A percentile compares a stretch with the other conserved stretches of the same genome.
Evolutionary conservation across 2,888 invertebrate species (phyloP).

Genomic region (Cyclophora albipunctata): DNA sequence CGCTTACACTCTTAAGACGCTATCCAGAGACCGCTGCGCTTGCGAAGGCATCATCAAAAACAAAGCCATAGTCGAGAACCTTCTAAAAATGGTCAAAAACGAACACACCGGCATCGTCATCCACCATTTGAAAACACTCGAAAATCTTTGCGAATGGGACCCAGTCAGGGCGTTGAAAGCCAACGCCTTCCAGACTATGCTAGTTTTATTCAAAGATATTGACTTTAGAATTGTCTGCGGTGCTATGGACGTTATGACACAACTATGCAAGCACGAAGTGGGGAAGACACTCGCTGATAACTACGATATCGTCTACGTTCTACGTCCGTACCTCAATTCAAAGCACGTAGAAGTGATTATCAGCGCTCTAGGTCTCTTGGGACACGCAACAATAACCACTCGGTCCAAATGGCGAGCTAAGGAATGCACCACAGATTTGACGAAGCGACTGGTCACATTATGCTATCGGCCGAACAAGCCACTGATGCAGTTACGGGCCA

Average conservation of each 20-base stretch:
- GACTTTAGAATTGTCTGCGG: conserved; percentile 40
- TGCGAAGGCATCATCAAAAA: conserved; percentile 38
- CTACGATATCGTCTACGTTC: conserved; percentile 41
- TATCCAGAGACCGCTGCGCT: conserved; percentile 42
- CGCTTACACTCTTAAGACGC: conserved; percentile 42
- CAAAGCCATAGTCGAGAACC: conserved; percentile 41
- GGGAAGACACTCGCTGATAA: conserved; percentile 51
- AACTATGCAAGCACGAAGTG: conserved; percentile 53
- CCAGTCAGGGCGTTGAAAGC: conserved; percentile 42
- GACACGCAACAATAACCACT: conserved; percentile 50
- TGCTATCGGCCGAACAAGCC: conserved; percentile 39
- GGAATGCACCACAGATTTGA: conserved; percentile 39
- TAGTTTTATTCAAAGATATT: conserved; percentile 33
- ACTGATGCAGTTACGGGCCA: conserved; percentile 40
- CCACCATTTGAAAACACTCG: conserved; percentile 48
- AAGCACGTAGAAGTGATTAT: conserved; percentile 36
- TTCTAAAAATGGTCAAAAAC: conserved; percentile 53
- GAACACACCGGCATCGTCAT: conserved; percentile 52
- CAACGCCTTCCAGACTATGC: conserved; percentile 55
- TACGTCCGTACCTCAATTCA: conserved; percentile 30
- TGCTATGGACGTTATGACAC: conserved; percentile 55
- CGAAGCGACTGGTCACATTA: conserved; percentile 36
- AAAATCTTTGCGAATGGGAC: conserved; percentile 49
- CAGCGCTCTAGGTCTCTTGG: conserved; percentile 46
- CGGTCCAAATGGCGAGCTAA: conserved; percentile 61